These are phyloP conservation scores for Mythimna loreyi DNA, from an alignment of 2,888 invertebrate species.

Conservation along the genomic window DNA sequence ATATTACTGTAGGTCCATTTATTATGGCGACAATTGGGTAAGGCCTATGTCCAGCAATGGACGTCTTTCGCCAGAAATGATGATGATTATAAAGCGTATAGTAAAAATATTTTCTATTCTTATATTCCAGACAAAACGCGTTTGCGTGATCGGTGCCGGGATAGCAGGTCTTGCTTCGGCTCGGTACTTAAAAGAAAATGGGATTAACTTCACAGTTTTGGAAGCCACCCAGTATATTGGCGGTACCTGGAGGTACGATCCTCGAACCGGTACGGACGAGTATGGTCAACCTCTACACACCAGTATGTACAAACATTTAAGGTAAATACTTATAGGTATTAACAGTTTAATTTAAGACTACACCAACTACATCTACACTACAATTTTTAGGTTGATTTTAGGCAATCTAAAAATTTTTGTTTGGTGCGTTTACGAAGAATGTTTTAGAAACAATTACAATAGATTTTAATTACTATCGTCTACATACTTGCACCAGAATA, in stretches of 20 bases:
- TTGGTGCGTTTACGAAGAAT: constrained; percentile 49
- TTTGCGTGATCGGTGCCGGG: constrained; percentile 86
- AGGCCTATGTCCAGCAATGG: too few species aligned
- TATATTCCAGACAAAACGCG: constrained; percentile 63
- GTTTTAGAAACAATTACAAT: constrained; percentile 11
- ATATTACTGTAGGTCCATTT: too few species aligned
- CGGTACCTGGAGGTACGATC: constrained; percentile 87
- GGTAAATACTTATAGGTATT: constrained; percentile 82
- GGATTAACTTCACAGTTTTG: constrained; percentile 80
- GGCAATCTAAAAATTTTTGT: not conserved
- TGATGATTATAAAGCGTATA: too few species aligned
- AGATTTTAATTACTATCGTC: not conserved
- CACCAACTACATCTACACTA: too few species aligned
- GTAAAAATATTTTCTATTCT: not conserved
- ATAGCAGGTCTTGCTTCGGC: constrained; percentile 83
- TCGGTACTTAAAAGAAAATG: constrained; percentile 82
- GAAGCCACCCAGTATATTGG: constrained; percentile 84
- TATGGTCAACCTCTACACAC: constrained; percentile 91
- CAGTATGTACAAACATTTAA: constrained; percentile 93
- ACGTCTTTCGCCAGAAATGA: too few species aligned
- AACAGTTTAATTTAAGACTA: not conserved
- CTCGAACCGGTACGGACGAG: constrained; percentile 88
- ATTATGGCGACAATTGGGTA: too few species aligned
- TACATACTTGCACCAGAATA: constrained; percentile 5
- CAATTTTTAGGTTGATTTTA: not conserved